Evolutionary conservation across 2,797 vertebrate genomes (phyloP), one percentile per base, ranked within the genome.

Genomic region (Alosa sapidissima): DNA sequence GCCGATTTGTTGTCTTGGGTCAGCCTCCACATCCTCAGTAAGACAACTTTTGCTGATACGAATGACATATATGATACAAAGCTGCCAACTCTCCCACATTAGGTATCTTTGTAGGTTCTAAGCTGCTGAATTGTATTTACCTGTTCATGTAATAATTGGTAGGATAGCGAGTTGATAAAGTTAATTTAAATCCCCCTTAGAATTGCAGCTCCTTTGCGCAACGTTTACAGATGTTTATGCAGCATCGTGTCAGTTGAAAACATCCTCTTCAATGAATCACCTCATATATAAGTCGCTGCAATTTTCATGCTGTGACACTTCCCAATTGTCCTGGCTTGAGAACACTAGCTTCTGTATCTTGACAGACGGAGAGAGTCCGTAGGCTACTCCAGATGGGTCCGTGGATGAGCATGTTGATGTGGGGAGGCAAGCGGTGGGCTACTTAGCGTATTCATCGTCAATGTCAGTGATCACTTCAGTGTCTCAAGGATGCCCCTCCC

Each of bases 391-490:
- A n/a, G 16, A 21, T 78, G 41, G 5, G 16, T 47, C 16, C 36
- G 16, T 78, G 16, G 72, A 78, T 47, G 72, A 19, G 5, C 41
- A 45, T 47, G 7, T 41, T 21, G 72, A 21, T 21, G 19, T 19
- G 2, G 45, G 41, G 45, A 47, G 16, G 72, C 7, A 41, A 78
- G 28, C 72, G 45, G 36, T 47, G 7, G 72, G 5, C 14, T 19
- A 78, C 72, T 78, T 41, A 45, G 5, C 41, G 28, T 36, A 72
- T 36, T 72, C 36, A 78, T 45, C 72, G 41, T 78, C 72, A 78
- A 47, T 78, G 36, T 24, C 49, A 48, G 81, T 78, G 87, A 87
- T 88, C 81, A 89, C 33, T 14, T 72, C 65, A 78, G 72, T 78
- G 72, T 78, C 41, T 78, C 72, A 7, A 75, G 68, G 14, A 78